Evolutionary conservation across 2,113 vertebrate species (phyloP).

Genomic region (Odobenus rosmarus): DNA sequence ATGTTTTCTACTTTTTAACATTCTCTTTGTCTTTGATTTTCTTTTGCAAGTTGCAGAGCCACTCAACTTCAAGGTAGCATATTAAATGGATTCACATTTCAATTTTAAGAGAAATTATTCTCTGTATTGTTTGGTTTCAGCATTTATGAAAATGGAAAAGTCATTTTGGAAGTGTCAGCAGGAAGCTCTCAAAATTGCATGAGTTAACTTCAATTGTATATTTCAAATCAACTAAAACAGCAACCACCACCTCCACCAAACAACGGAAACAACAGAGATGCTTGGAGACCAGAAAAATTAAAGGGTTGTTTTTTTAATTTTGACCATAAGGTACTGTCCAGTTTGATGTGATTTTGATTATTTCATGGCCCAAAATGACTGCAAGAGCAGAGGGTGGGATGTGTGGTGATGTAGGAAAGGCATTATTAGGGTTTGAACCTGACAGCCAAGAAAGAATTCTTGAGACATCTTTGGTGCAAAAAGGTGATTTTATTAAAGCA

Average conservation of each 20-base stretch:
- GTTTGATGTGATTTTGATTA: neutral
- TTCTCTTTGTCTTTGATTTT: neutral
- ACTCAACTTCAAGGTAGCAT: neutral
- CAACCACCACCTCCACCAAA: fast-evolving
- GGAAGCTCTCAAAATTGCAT: neutral
- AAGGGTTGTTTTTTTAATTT: neutral
- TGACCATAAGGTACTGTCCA: neutral
- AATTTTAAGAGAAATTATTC: neutral
- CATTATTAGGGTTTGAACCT: too few species aligned
- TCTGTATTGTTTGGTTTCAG: neutral
- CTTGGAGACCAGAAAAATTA: neutral
- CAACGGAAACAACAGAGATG: fast-evolving
- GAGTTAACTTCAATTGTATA: neutral
- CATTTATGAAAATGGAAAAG: neutral
- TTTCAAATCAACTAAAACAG: neutral
- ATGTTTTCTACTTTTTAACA: neutral
- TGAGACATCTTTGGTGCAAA: too few species aligned
- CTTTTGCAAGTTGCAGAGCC: neutral
- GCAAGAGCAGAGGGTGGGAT: neutral
- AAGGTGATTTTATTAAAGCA: too few species aligned
- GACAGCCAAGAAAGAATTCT: too few species aligned
- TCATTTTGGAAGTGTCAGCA: neutral
- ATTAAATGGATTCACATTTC: neutral
- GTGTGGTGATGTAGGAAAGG: too few species aligned
- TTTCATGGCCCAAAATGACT: neutral